phyloP scores from a whole-genome alignment of 2,113 vertebrate genomes.

The Phalacrocorax pelagicus region DNA sequence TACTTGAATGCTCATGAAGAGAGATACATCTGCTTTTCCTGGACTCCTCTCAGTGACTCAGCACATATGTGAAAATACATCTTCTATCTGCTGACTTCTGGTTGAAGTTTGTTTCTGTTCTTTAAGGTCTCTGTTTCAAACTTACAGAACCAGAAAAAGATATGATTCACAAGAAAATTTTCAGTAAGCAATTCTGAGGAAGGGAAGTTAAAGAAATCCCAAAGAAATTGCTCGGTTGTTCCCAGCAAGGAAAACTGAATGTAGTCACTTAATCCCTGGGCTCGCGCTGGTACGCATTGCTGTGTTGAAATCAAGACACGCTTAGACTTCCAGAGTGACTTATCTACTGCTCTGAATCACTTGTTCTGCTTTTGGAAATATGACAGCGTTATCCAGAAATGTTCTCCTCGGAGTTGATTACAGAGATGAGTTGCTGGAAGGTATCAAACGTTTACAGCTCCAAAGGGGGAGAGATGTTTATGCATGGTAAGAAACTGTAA shows the following conservation, averaged over 20 bases:
- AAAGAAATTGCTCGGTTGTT: not conserved
- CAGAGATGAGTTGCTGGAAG: slow-evolving; percentile 9
- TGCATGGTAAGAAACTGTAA: not conserved
- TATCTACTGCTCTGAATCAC: not conserved
- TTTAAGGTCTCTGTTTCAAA: not conserved
- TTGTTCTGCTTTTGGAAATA: slow-evolving; percentile 62
- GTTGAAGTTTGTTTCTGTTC: not conserved
- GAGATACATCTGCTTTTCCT: slow-evolving; percentile 42
- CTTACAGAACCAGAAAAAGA: not conserved
- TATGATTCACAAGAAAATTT: not conserved
- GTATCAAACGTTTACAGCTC: not conserved
- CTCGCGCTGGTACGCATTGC: not conserved
- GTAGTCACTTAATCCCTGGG: not conserved
- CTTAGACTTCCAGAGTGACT: slow-evolving; percentile 32
- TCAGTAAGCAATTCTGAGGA: not conserved
- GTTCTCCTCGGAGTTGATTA: not conserved
- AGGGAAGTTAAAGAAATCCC: not conserved
- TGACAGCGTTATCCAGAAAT: slow-evolving; percentile 20
- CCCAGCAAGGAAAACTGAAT: not conserved
- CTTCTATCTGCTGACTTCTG: not conserved
- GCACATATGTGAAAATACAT: not conserved
- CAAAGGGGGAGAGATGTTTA: not conserved
- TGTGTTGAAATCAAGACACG: not conserved
- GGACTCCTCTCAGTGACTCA: not conserved
- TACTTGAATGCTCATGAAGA: not conserved